Percentiles rank a stretch among this genome's conserved stretches.
Conservation (phyloP, 2,113 vertebrate species). For the Vanacampus margaritifer region DNA sequence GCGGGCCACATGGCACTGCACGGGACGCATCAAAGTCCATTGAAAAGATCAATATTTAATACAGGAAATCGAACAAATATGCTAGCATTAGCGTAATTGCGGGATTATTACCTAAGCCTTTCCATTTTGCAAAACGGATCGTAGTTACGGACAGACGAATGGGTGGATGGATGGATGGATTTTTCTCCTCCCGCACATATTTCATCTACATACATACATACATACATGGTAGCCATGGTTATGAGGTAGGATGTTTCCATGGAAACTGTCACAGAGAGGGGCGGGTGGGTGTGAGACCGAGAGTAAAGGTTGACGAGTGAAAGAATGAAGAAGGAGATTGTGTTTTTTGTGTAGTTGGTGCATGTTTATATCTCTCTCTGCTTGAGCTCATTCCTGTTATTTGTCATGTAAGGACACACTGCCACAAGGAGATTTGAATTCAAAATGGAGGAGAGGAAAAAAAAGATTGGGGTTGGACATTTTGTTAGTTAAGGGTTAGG, state of each 20-base stretch:
- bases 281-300: conserved; percentile 11
- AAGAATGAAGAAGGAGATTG: conserved; percentile 26
- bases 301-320: conserved; percentile 26
- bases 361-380: neutral
- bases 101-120: conserved; percentile 16
- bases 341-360: conserved; percentile 5
- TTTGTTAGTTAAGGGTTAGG: neutral
- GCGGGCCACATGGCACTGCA: conserved; percentile 35
- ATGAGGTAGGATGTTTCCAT: conserved; percentile 65
- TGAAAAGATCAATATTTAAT: conserved; percentile 53
- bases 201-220: conserved; percentile 13
- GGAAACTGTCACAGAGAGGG: conserved; percentile 60
- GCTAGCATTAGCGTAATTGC: conserved; percentile 23
- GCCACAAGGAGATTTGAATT: neutral
- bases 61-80: conserved; percentile 27
- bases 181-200: conserved; percentile 1
- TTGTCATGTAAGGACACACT: neutral
- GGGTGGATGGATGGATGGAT: conserved; percentile 1
- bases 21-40: conserved; percentile 25
- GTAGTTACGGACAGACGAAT: neutral
- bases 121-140: neutral
- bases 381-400: neutral
- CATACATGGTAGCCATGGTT: conserved; percentile 39
- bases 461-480: neutral
- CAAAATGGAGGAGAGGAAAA: neutral